Conservation (phyloP, 2,888 invertebrate species). For the Sinodicranocentrus sp. region DNA sequence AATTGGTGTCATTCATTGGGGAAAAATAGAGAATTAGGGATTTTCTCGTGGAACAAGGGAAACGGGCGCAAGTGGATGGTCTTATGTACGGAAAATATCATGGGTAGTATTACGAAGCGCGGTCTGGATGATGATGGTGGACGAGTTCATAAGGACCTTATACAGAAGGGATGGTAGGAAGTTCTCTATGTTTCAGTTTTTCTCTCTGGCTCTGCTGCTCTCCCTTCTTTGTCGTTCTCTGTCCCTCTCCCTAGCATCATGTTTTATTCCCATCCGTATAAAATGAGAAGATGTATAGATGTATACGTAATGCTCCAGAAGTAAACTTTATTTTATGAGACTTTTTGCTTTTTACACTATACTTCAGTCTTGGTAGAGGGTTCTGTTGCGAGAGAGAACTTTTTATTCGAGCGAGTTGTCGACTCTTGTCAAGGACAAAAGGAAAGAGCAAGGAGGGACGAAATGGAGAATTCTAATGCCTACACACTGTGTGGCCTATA, state of each 20-base stretch:
- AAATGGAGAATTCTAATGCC: neutral
- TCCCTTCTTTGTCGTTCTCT: neutral
- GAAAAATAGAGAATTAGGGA: constrained; percentile 34
- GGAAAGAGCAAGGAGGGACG: neutral
- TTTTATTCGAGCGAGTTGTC: constrained; percentile 58
- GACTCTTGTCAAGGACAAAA: constrained; percentile 62
- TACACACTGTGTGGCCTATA: too few species aligned
- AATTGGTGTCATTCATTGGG: constrained; percentile 13
- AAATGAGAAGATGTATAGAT: neutral
- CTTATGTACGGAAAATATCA: constrained; percentile 24
- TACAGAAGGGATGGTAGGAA: constrained; percentile 39
- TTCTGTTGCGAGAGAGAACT: constrained; percentile 33
- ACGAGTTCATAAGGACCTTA: constrained; percentile 40
- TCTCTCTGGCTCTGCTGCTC: neutral
- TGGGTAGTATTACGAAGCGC: constrained; percentile 19
- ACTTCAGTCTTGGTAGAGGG: too few species aligned
- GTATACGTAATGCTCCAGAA: neutral
- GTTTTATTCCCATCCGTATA: constrained; percentile 43
- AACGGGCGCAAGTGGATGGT: constrained; percentile 17
- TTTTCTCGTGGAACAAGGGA: constrained; percentile 35
- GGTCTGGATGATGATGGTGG: constrained; percentile 15
- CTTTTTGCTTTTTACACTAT: constrained; percentile 6
- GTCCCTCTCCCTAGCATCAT: constrained; percentile 3
- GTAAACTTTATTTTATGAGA: constrained; percentile 25
- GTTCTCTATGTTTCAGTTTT: constrained; percentile 22